These are phyloP conservation scores for Phenganax subtilis DNA, from an alignment of 92 coral and sea anemone genomes.

Conservation along the genomic window DNA sequence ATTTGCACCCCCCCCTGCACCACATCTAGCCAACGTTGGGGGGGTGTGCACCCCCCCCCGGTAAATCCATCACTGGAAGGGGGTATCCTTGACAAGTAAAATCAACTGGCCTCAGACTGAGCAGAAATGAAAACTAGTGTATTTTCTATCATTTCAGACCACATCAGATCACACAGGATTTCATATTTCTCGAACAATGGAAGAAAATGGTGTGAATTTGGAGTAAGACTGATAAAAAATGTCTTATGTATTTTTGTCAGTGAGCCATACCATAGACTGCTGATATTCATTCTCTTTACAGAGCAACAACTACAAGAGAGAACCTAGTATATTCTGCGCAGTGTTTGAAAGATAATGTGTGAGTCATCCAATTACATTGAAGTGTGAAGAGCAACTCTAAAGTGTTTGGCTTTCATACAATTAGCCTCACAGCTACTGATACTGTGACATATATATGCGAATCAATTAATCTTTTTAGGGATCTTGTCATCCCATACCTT, in stretches of 20 bases:
- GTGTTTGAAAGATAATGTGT: slow-evolving; percentile 68
- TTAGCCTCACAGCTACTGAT: no score
- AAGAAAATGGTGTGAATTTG: slow-evolving; percentile 80
- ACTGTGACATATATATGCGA: not conserved
- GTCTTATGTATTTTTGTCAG: not conserved
- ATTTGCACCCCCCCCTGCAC: no score
- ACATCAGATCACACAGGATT: slow-evolving; percentile 82
- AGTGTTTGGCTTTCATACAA: not conserved
- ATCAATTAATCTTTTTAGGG: slow-evolving; percentile 44
- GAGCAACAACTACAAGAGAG: slow-evolving; percentile 89
- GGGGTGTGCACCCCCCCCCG: no score
- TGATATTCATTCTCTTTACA: slow-evolving; percentile 13
- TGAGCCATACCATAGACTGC: no score
- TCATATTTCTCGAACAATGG: slow-evolving; percentile 79
- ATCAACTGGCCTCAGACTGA: not conserved
- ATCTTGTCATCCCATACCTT: slow-evolving; percentile 62
- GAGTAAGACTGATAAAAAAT: slow-evolving; percentile 57
- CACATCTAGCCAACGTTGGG: no score
- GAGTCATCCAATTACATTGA: slow-evolving; percentile 40
- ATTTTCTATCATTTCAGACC: slow-evolving; percentile 49
- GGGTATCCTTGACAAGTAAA: not conserved
- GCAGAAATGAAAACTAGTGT: not conserved
- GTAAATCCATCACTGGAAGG: no score
- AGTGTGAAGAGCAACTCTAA: not conserved
- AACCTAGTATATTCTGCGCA: slow-evolving; percentile 79